A percentile compares a stretch with the other conserved stretches of the same genome.
Conservation (phyloP, 2,888 invertebrate genomes). For the Apamea epomidion region DNA sequence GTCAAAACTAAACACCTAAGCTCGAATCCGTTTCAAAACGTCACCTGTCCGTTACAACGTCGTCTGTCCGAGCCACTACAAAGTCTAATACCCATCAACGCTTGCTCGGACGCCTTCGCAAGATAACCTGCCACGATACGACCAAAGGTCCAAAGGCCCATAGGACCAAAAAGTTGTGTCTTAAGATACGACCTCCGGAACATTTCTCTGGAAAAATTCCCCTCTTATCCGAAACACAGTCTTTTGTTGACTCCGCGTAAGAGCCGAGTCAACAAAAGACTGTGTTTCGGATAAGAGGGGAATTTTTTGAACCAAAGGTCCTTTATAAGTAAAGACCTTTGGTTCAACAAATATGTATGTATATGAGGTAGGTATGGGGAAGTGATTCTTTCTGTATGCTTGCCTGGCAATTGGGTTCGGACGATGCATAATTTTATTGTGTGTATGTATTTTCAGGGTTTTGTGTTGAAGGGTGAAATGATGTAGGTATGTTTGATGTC, state of each 20-base stretch:
- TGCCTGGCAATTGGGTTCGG: constrained; percentile 49
- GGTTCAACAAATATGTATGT: constrained; percentile 44
- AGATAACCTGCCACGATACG: constrained; percentile 58
- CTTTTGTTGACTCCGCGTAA: constrained; percentile 58
- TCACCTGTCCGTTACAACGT: constrained; percentile 11
- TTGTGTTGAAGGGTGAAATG: constrained; percentile 17
- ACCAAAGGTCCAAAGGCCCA: constrained; percentile 22
- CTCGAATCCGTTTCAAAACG: constrained; percentile 41
- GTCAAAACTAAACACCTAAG: constrained; percentile 9
- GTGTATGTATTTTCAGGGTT: constrained; percentile 24
- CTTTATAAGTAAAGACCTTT: constrained; percentile 24
- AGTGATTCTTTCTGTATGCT: constrained; percentile 55
- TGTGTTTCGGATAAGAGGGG: constrained; percentile 42
- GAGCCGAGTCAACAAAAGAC: constrained; percentile 56
- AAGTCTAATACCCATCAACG: constrained; percentile 38
- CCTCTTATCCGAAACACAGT: constrained; percentile 44
- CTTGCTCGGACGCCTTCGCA: constrained; percentile 46
- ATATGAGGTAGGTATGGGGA: constrained; percentile 32
- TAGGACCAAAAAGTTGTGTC: constrained; percentile 30
- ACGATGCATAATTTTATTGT: constrained; percentile 54
- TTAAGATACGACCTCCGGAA: constrained; percentile 35
- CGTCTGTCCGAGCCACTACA: constrained; percentile 20
- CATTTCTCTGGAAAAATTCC: constrained; percentile 42
- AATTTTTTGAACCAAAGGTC: constrained; percentile 26
- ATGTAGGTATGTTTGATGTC: constrained; percentile 4